A percentile compares a stretch with the other conserved stretches of the same genome.
phyloP scores from a whole-genome alignment of 2,113 vertebrate genomes.

The Mystacornis crossleyi region DNA sequence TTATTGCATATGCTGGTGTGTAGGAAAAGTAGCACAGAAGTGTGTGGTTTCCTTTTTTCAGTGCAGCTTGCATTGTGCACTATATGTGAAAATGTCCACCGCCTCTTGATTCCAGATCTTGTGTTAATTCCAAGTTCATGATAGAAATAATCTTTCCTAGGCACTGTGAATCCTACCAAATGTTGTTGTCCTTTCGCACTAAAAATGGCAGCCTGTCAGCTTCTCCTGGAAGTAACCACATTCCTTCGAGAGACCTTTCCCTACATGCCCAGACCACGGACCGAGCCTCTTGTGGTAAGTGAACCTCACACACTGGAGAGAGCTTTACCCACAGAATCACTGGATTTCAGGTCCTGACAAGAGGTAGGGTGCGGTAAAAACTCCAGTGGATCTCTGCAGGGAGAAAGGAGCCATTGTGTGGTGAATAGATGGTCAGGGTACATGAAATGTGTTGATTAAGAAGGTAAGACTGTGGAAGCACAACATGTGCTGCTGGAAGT shows the following conservation, averaged over 20 bases:
- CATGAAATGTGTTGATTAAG: background rate
- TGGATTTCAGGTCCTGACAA: background rate
- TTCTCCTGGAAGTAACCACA: conserved; percentile 95
- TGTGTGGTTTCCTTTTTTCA: background rate
- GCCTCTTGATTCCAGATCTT: background rate
- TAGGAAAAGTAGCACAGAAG: background rate
- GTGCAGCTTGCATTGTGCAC: background rate
- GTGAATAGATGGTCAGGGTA: background rate
- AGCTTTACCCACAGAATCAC: too few species aligned
- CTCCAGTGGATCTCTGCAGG: background rate
- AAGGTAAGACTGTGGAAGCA: background rate
- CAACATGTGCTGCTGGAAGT: background rate
- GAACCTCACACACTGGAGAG: background rate
- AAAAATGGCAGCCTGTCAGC: conserved; percentile 98
- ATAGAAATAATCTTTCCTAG: conserved; percentile 70
- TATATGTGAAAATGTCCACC: conserved; percentile 47
- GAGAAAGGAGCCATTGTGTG: background rate
- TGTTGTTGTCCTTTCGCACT: conserved; percentile 96
- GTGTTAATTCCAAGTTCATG: background rate
- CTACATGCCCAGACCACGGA: conserved; percentile 90
- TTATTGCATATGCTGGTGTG: background rate
- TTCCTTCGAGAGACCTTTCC: conserved; percentile 97
- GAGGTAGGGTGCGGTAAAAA: background rate
- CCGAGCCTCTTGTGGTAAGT: conserved; percentile 93
- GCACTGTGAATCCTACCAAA: conserved; percentile 97